Evolutionary conservation across 2,113 vertebrate genomes (phyloP), one percentile per base, ranked within the genome.

Genomic region (Tychaedon coryphoeus): DNA sequence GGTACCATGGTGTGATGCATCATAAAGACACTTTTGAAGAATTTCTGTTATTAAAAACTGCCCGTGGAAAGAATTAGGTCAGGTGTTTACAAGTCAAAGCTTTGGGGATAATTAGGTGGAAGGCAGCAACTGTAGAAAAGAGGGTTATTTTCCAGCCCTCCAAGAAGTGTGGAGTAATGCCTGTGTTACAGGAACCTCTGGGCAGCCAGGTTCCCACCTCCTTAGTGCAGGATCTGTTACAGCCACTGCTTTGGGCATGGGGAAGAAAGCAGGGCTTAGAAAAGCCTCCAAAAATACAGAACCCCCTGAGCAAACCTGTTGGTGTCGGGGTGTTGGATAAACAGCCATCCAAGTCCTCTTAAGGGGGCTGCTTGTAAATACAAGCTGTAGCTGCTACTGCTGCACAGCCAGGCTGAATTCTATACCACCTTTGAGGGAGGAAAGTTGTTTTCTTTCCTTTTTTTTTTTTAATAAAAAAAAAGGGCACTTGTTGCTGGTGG

Each of bases 21-120:
- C 96, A 96, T 96, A 97, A 96, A 97, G 97, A 97, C 94, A 96
- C 93, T 96, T 96, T 95, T 96, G 93, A 97, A 97, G 97, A 96
- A 96, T 96, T 90, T 92, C 86, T 97, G 84, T 95, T 96, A 96
- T 97, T 96, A 96, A 95, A 96, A 97, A 90, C 83, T 96, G 97
- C 93, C 95, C 81, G 43, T 97, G 97, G 97, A 97, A 97, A 97
- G 94, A 96, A 96, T 97, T 96, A 96, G 96, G 95, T 97, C 95
- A 96, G 95, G 96, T 97, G 97, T 97, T 97, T 97, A 97, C 96
- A 96, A 96, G 96, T 94, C 86, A 88, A 93, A 88, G 90, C 94
- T 96, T 95, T 89, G 93, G 90, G 96, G 86, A 86, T 97, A 97
- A 97, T 97, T 97, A 96, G 88, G 93, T 96, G 86, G 95, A 96